These are phyloP conservation scores for Chelmon rostratus DNA, from an alignment of 2,797 vertebrate species.

Conservation along the genomic window DNA sequence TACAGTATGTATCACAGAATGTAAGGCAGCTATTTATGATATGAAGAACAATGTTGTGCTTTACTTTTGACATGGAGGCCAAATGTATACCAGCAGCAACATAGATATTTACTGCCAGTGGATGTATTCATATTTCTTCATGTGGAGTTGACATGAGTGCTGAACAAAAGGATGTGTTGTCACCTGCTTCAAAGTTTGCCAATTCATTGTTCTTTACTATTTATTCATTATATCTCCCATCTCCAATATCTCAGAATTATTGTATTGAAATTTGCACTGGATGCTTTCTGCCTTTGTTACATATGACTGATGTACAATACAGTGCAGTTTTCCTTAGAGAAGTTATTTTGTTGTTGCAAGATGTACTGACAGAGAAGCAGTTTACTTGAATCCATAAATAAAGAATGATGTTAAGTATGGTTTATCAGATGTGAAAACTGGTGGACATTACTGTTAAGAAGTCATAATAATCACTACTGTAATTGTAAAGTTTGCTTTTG, in stretches of 20 bases:
- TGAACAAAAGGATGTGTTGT: no score
- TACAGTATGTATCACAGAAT: background rate
- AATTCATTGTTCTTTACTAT: background rate
- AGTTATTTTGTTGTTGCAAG: background rate
- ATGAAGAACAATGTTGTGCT: background rate
- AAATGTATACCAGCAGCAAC: background rate
- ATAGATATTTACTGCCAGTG: background rate
- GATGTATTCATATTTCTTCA: background rate
- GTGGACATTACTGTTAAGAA: background rate
- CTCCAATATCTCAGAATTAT: no score
- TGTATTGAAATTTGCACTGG: background rate
- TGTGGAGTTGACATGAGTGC: background rate
- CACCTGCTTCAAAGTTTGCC: background rate
- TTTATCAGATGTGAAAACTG: background rate
- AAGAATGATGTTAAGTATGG: background rate
- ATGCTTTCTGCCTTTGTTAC: background rate
- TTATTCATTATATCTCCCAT: background rate
- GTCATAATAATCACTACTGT: background rate
- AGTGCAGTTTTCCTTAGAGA: no score
- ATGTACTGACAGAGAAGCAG: background rate
- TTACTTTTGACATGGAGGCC: background rate
- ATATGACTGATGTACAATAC: background rate
- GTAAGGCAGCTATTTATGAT: background rate
- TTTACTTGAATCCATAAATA: background rate
- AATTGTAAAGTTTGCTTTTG: background rate